Evolutionary conservation across 2,888 invertebrate species (phyloP), one percentile per base, ranked within the genome.

Genomic region (Agriopis marginaria): DNA sequence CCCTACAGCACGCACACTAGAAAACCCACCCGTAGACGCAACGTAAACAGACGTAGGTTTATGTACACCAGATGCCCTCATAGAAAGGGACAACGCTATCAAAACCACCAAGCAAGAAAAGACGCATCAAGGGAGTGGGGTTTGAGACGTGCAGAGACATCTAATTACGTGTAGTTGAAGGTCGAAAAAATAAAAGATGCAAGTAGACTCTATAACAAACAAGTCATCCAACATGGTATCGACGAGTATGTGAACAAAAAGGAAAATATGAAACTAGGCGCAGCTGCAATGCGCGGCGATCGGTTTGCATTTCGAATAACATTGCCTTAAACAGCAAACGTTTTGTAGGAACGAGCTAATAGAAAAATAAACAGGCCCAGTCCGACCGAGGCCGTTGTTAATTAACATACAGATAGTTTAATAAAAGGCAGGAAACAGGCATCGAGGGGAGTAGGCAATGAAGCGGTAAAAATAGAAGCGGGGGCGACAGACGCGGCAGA

Each of bases 401-500:
- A 94, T 94, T 93, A 93, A 92, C 93, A 93, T 93, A 92, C 89
- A 91, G 90, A 93, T 93, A 93, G 91, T 93, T 93, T 93, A 92
- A 93, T 94, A 93, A 91, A 92, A 91, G 92, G 91, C 94, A 93
- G 94, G 93, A 93, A 93, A 86, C 91, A 85, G 83, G 87, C 90
- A 86, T 85, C 84, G 90, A 93, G 93, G 93, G 93, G 93, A 92
- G 92, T 86, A 90, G 83, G 91, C 93, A 91, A 93, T 93, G 93
- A 92, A 92, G 94, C 93, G 92, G 93, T 93, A 93, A 93, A 94
- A 93, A 94, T 94, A 94, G 93, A 92, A 82, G 88, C 84, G 89
- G 88, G 92, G 91, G 89, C 88, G 89, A 89, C 86, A 82, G 87
- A 84, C 87, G 86, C 83, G 84, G 82, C 84, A 85, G 87, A 88